Percentiles rank a stretch among this genome's conserved stretches.
Conservation (phyloP, 2,888 invertebrate species). For the Portevinia maculata region DNA sequence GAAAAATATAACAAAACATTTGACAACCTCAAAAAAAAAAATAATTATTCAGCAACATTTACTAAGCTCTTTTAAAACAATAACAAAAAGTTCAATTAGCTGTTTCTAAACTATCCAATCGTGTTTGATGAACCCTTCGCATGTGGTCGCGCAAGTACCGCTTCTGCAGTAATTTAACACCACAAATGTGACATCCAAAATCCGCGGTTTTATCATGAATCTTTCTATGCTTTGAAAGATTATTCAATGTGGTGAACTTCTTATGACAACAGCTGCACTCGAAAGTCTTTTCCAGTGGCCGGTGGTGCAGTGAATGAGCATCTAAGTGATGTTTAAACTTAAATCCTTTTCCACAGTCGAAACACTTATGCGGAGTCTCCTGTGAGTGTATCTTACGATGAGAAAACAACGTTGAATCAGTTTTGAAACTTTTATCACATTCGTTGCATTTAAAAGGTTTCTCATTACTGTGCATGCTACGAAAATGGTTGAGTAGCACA, state of each 20-base stretch:
- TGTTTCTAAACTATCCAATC: constrained; percentile 29
- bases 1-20: no score
- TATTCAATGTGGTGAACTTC: constrained; percentile 60
- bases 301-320: constrained; percentile 60
- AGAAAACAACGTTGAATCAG: constrained; percentile 69
- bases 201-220: constrained; percentile 69
- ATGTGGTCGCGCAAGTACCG: constrained; percentile 71
- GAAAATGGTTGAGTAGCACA: constrained; percentile 62
- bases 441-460: constrained; percentile 56
- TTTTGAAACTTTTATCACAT: constrained; percentile 70
- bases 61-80: no score
- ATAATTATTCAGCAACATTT: no score
- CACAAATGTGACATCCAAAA: constrained; percentile 71
- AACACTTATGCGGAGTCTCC: constrained; percentile 46
- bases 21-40: no score
- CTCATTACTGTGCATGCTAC: constrained; percentile 65
- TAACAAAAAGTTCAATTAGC: constrained; percentile 16
- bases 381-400: constrained; percentile 64
- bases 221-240: constrained; percentile 71
- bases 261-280: constrained; percentile 66
- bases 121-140: constrained; percentile 62
- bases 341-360: constrained; percentile 67
- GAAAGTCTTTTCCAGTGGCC: constrained; percentile 35
- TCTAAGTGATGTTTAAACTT: constrained; percentile 71
- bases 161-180: constrained; percentile 64